Evolutionary conservation across 2,797 vertebrate genomes (phyloP).

Genomic region (Syngnathus rostellatus): DNA sequence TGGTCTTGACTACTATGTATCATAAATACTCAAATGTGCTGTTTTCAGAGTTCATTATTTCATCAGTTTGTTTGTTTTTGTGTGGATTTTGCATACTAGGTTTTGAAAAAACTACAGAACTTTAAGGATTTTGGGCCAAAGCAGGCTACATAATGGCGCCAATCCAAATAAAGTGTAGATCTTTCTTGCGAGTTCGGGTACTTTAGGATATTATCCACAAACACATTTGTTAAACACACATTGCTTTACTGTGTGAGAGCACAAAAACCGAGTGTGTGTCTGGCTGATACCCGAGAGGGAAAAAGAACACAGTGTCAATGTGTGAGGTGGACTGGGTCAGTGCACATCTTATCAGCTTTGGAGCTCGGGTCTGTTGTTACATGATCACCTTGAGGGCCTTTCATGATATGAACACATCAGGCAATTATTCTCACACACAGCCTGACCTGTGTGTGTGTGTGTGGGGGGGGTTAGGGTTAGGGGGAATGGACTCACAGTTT

Average conservation of each 20-base stretch:
- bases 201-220: neutral
- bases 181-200: neutral
- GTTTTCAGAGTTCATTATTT: neutral
- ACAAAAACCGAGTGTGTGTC: slow-evolving; percentile 4
- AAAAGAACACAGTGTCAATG: slow-evolving; percentile 2
- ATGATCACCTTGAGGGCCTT: slow-evolving; percentile 4
- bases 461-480: neutral
- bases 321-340: neutral
- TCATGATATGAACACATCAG: neutral
- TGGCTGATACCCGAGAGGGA: neutral
- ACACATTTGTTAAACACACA: neutral
- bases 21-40: neutral
- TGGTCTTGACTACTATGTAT: neutral
- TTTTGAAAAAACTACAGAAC: neutral
- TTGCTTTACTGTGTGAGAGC: neutral
- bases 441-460: neutral
- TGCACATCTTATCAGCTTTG: slow-evolving; percentile 1
- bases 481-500: slow-evolving; percentile 53
- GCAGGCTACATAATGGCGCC: neutral
- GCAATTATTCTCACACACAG: neutral
- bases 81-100: neutral
- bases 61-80: neutral
- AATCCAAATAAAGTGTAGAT: neutral
- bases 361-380: neutral
- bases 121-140: neutral